Evolutionary conservation across 2,888 invertebrate species (phyloP).

Genomic region (Pollenia labialis): DNA sequence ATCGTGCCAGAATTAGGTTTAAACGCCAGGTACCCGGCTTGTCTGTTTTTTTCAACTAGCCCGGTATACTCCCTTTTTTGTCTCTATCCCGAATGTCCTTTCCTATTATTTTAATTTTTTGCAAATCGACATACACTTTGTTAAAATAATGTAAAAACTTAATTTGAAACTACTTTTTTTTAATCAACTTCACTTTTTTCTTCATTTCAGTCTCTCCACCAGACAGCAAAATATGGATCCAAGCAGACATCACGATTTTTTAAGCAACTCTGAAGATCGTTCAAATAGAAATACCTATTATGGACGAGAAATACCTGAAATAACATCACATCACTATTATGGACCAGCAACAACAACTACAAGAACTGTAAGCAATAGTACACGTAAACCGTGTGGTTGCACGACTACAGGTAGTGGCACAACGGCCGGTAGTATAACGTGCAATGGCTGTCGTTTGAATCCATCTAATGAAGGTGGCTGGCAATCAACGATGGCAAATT

Average conservation of each 20-base stretch:
- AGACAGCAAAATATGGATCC: slow-evolving; percentile 79
- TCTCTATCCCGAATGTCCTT: no score
- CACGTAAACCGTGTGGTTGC: slow-evolving; percentile 76
- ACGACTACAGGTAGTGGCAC: slow-evolving; percentile 56
- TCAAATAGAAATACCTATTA: slow-evolving; percentile 70
- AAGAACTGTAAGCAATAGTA: slow-evolving; percentile 32
- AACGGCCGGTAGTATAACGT: slow-evolving; percentile 69
- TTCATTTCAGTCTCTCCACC: slow-evolving; percentile 14
- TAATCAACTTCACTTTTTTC: background rate
- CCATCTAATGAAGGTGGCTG: slow-evolving; percentile 69
- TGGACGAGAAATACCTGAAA: slow-evolving; percentile 71
- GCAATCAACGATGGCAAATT: slow-evolving; percentile 42
- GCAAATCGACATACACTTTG: no score
- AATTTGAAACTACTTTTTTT: background rate
- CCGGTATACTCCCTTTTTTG: no score
- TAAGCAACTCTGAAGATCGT: slow-evolving; percentile 73
- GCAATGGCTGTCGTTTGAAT: slow-evolving; percentile 75
- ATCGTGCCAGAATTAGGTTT: no score
- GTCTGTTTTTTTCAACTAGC: no score
- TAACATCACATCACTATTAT: slow-evolving; percentile 70
- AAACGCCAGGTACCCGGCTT: no score
- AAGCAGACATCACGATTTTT: slow-evolving; percentile 79
- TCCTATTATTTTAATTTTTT: no score
- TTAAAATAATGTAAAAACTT: background rate
- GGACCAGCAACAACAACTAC: slow-evolving; percentile 51